These are phyloP conservation scores for Corythornis cristatus DNA, from an alignment of 2,113 vertebrate genomes.

Conservation along the genomic window DNA sequence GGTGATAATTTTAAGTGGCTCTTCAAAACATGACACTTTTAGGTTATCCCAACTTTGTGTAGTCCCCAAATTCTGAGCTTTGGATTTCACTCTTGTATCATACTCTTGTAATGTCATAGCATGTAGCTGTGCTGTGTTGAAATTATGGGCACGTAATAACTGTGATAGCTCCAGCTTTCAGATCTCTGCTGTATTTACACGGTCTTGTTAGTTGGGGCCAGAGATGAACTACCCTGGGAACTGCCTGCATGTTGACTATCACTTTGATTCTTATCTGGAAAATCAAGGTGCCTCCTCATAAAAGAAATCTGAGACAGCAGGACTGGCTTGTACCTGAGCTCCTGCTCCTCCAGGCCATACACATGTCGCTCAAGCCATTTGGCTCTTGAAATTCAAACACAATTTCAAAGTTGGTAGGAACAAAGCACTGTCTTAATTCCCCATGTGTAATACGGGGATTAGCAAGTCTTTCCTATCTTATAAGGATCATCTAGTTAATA, in stretches of 20 bases:
- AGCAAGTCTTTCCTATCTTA: background rate
- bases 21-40: background rate
- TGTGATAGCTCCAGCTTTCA: background rate
- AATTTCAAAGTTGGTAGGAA: background rate
- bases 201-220: background rate
- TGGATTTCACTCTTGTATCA: background rate
- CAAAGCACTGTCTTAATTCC: background rate
- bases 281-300: background rate
- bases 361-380: background rate
- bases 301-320: background rate
- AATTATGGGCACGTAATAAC: background rate
- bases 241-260: background rate
- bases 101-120: background rate
- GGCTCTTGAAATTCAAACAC: background rate
- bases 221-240: background rate
- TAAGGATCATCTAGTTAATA: background rate
- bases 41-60: background rate
- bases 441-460: background rate
- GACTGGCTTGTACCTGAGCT: background rate
- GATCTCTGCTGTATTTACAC: background rate
- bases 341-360: background rate
- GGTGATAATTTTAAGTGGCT: background rate
- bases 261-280: background rate
- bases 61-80: background rate
- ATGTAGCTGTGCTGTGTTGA: background rate